Conservation (phyloP, 2,113 vertebrate species). For the Capra hircus region DNA sequence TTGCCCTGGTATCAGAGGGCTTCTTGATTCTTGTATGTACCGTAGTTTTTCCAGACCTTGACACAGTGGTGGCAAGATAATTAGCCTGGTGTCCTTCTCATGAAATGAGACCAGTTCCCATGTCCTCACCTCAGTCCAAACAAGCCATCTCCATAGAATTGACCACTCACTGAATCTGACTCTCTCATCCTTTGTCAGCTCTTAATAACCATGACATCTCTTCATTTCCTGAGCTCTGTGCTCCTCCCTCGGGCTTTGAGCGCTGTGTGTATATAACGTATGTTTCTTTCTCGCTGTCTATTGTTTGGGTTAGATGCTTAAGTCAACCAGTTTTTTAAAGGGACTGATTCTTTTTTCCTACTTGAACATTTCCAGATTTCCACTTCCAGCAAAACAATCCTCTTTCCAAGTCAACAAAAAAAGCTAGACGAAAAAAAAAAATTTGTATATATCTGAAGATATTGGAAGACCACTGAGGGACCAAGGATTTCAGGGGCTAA, state of each 20-base stretch:
- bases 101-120: too few relatives aligned
- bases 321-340: not conserved
- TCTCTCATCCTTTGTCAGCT: not conserved
- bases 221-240: not conserved
- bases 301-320: too few relatives aligned
- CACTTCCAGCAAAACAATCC: not conserved
- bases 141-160: rapidly evolving
- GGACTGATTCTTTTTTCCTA: not conserved
- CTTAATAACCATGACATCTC: rapidly evolving
- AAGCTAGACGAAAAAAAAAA: not conserved
- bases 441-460: not conserved
- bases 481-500: not conserved
- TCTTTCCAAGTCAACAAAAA: not conserved
- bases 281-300: not conserved
- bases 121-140: not conserved
- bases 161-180: not conserved
- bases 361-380: not conserved
- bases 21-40: not conserved
- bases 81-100: not conserved
- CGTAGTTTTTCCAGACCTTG: not conserved
- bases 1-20: not conserved
- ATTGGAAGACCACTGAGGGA: not conserved
- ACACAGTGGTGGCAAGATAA: not conserved
- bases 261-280: rapidly evolving
- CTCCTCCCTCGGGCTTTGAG: not conserved